Conservation (phyloP, 2,113 vertebrate genomes). For the Tricholaema leucomelas region DNA sequence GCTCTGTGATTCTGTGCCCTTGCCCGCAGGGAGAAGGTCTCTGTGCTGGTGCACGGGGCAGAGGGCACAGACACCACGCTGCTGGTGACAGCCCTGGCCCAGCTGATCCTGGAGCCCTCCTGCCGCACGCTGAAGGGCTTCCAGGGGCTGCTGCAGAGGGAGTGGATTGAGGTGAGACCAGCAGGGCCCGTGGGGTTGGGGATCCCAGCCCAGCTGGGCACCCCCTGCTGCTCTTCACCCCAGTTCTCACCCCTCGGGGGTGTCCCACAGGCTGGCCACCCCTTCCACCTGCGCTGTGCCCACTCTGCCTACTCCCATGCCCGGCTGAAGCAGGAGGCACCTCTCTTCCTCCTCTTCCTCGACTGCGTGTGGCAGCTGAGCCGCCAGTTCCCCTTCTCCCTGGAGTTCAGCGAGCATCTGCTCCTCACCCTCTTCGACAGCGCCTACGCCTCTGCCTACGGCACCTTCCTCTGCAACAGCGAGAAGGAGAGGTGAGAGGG, state of each 20-base stretch:
- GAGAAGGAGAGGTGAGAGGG: constrained; percentile 80
- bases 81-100: constrained; percentile 84
- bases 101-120: constrained; percentile 85
- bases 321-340: constrained; percentile 82
- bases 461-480: constrained; percentile 87
- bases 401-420: constrained; percentile 84
- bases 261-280: constrained; percentile 80
- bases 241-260: rapidly evolving
- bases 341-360: constrained; percentile 86
- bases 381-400: constrained; percentile 83
- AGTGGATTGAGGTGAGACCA: constrained; percentile 84
- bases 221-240: neutral
- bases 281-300: constrained; percentile 84
- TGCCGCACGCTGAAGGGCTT: constrained; percentile 83
- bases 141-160: constrained; percentile 84
- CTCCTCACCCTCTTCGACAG: constrained; percentile 83
- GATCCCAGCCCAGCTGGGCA: rapidly evolving
- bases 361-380: constrained; percentile 89
- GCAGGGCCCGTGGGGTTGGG: rapidly evolving
- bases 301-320: constrained; percentile 80
- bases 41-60: constrained; percentile 82
- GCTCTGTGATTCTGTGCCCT: no score
- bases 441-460: constrained; percentile 82
- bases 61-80: constrained; percentile 84
- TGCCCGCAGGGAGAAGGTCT: constrained; percentile 77